Evolutionary conservation across 1,140 invertebrate genomes (phyloP), one percentile per base, ranked within the genome.

Genomic region (Euglossa dilemma): DNA sequence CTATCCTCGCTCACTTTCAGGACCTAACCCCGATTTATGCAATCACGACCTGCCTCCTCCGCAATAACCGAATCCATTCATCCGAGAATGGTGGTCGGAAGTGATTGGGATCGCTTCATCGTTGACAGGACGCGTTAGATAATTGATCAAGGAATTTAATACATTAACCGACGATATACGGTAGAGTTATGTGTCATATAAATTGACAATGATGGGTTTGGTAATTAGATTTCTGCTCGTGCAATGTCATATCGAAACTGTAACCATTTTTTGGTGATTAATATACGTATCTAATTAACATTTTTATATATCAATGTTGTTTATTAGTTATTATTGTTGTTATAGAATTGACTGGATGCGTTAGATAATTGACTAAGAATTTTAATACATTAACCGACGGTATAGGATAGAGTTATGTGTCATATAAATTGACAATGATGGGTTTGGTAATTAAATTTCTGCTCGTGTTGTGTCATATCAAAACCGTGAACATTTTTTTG

Each of bases 21-120:
- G n/a, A 67, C 43, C 43, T 45, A 67, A 72, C 54, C 36, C 57
- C 75, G 75, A 83, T 87, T 80, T 72, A 83, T 76, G 84, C 75
- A 80, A 87, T 75, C 59, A 85, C 77, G 57, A 67, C 23, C 54
- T 59, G 56, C 70, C 57, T 80, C 61, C 61, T 85, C 45, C 76
- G 61, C 80, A 80, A 85, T 89, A 85, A 88, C 76, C 50, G 77
- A 82, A 87, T 88, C 77, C 47, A 52, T 76, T 61, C 18, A 20
- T 23, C 43, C 23, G 12, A n/a, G n/a, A 8, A 7, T 59, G 8
- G 14, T 6, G 16, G 7, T 45, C 18, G 36, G n/a, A 25, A 45
- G 20, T 25, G 71, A 73, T 45, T 56, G 11, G 4, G 50, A 28
- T 28, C 28, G 18, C 6, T 28, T 2, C 14, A 25, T 50, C 8